Evolutionary conservation across 2,888 invertebrate genomes (phyloP).

Genomic region (Lottia scabra): DNA sequence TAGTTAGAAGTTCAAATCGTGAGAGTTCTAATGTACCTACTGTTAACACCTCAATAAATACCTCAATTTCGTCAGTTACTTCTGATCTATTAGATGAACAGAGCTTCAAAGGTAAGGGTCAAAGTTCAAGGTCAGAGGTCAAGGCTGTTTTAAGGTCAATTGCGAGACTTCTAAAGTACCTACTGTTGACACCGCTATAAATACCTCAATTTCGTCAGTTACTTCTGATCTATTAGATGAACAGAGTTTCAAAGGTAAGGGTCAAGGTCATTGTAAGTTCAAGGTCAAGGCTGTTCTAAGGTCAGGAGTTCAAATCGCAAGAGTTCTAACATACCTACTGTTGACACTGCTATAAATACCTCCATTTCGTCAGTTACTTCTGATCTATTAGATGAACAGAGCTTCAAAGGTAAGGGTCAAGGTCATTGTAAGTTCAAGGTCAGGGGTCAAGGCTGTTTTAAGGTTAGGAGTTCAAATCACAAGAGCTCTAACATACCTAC

Average conservation of each 20-base stretch:
- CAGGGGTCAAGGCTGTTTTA: too few relatives aligned
- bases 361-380: constrained; percentile 18
- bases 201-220: constrained; percentile 22
- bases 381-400: constrained; percentile 23
- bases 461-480: too few relatives aligned
- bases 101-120: constrained; percentile 42
- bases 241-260: too few relatives aligned
- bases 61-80: constrained; percentile 18
- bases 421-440: too few relatives aligned
- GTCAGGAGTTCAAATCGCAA: neutral
- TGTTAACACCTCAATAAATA: neutral
- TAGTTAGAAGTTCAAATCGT: constrained; percentile 23
- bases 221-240: constrained; percentile 17
- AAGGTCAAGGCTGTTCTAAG: too few relatives aligned
- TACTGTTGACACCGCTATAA: too few relatives aligned
- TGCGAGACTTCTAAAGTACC: too few relatives aligned
- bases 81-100: constrained; percentile 20
- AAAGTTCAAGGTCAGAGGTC: too few relatives aligned
- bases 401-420: constrained; percentile 40
- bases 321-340: constrained; percentile 13
- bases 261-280: too few relatives aligned
- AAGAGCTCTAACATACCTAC: too few relatives aligned
- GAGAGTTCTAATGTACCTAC: constrained; percentile 16
- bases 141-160: too few relatives aligned
- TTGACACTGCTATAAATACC: too few relatives aligned